Percentiles rank a stretch among this genome's conserved stretches.
These are phyloP conservation scores for Limnephilus lunatus DNA, from an alignment of 2,888 invertebrate species.

Conservation along the genomic window DNA sequence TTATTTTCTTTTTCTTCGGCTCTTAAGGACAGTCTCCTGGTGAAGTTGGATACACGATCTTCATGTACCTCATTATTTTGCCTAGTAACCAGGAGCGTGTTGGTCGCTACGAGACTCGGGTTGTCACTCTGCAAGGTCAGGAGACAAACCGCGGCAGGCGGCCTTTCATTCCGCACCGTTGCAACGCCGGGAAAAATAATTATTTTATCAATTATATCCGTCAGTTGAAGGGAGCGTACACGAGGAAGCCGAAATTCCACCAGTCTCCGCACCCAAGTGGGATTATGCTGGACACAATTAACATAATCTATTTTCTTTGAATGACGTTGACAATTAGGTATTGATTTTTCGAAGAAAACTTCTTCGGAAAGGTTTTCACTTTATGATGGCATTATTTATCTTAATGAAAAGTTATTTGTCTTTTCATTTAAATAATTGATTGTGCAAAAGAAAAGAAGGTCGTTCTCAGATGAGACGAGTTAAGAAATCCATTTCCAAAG, in stretches of 20 bases:
- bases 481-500: background rate
- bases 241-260: background rate
- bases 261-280: background rate
- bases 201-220: background rate
- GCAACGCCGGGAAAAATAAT: background rate
- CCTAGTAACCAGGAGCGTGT: background rate
- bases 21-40: constrained; percentile 6
- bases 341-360: no score
- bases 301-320: background rate
- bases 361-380: no score
- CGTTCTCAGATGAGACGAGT: no score
- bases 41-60: constrained; percentile 20
- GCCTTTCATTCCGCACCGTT: background rate
- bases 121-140: constrained; percentile 12
- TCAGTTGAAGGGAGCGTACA: background rate
- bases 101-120: background rate
- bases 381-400: no score
- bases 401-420: no score
- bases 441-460: background rate
- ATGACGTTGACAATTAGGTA: background rate
- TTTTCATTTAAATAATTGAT: no score
- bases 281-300: background rate
- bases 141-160: background rate
- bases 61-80: constrained; percentile 19
- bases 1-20: background rate